phyloP scores from a whole-genome alignment of 2,797 vertebrate species.

The Sciurus carolinensis region DNA sequence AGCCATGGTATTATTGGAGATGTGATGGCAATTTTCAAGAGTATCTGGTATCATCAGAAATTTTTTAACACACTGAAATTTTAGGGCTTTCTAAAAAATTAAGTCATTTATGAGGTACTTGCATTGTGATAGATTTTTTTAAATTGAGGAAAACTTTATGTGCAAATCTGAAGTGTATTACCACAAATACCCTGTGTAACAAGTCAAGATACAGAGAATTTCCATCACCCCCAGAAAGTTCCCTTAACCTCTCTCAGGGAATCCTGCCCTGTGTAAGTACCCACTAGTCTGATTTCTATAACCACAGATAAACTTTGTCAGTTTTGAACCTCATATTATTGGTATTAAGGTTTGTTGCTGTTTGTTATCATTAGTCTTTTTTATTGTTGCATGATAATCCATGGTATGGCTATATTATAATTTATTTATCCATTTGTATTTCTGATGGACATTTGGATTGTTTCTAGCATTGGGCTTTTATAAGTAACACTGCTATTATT shows the following conservation, averaged over 20 bases:
- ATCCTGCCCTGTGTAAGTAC: not conserved
- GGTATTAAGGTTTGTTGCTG: not conserved
- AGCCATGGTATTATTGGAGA: not conserved
- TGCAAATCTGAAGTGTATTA: not conserved
- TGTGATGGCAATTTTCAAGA: not conserved
- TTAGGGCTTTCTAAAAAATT: not conserved
- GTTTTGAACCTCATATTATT: slow-evolving; percentile 28
- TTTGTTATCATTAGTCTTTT: not conserved
- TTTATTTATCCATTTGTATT: not conserved
- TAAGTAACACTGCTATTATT: not conserved
- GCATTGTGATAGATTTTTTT: slow-evolving; percentile 1
- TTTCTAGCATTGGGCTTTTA: not conserved
- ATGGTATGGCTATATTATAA: not conserved
- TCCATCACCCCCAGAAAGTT: not conserved
- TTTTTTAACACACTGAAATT: not conserved
- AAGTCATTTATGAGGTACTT: not conserved
- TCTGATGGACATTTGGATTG: not conserved
- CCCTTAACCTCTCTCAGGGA: not conserved
- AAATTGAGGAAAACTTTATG: not conserved
- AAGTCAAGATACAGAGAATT: not conserved
- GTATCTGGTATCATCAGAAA: not conserved
- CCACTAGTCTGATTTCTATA: not conserved
- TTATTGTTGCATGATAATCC: not conserved
- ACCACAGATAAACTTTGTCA: not conserved
- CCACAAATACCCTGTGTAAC: not conserved